These are phyloP conservation scores for Myzus persicae DNA, from an alignment of 1,140 invertebrate species.

Conservation along the genomic window DNA sequence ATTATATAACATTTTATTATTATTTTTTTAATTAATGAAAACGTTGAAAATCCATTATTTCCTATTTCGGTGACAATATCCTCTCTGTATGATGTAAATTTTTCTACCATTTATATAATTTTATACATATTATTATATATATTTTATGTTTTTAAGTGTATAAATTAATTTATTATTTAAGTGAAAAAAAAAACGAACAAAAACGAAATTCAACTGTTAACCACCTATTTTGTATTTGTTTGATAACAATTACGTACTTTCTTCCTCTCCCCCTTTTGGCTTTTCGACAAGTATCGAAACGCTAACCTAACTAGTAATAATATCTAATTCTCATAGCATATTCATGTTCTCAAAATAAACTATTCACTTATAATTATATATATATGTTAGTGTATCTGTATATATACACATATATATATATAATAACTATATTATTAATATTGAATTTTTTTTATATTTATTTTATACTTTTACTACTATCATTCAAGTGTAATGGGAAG, in stretches of 20 bases:
- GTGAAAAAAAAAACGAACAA: conserved; percentile 47
- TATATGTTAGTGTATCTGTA: neutral
- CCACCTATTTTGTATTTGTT: conserved; percentile 46
- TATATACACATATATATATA: neutral
- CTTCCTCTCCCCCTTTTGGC: neutral
- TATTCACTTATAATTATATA: conserved; percentile 36
- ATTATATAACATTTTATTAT: conserved; percentile 44
- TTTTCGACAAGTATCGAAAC: conserved; percentile 11
- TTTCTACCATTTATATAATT: conserved; percentile 59
- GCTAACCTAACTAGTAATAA: conserved; percentile 29
- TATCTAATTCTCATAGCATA: conserved; percentile 37
- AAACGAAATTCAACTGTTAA: conserved; percentile 21
- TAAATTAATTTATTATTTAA: conserved; percentile 59
- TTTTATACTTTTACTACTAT: conserved; percentile 48
- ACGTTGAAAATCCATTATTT: conserved; percentile 44
- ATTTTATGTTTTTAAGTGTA: conserved; percentile 59
- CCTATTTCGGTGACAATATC: conserved; percentile 58
- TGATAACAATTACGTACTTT: conserved; percentile 20
- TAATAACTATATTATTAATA: conserved; percentile 57
- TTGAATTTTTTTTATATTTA: conserved; percentile 53
- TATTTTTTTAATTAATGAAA: conserved; percentile 53
- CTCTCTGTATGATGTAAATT: conserved; percentile 58
- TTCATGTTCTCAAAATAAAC: conserved; percentile 44
- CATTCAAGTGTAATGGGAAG: conserved; percentile 54
- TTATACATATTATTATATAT: conserved; percentile 58